Evolutionary conservation across 2,113 vertebrate genomes (phyloP), one percentile per base, ranked within the genome.

Genomic region (Oryzias celebensis): DNA sequence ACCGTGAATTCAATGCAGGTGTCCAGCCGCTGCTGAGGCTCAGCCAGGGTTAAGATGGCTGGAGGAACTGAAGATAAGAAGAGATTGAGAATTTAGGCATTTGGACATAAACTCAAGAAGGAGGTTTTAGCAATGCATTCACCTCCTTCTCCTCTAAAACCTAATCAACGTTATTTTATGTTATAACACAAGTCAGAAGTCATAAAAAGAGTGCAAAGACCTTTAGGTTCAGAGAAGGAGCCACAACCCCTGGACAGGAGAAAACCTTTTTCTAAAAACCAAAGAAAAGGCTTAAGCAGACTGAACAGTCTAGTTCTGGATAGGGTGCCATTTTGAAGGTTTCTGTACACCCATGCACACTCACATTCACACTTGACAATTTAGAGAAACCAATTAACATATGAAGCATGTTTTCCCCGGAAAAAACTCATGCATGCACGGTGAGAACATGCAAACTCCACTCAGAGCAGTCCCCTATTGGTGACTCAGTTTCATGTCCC

Each of bases 1-100:
- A 99, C 97, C 1, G 91, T 94, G 57, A 99, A 99, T 48, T 96
- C 94, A 1, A 99, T 96, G 88, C 97, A 99, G 58, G 97, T 95
- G 62, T 97, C 94, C 77, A 97, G 91, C 17, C 95, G 94, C 10
- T 91, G 90, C 66, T 96, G 95, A 0, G 97, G 96, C 75, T 98
- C 96, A 51, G 93, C 91, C 85, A 99, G 91, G 24, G 90, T 94
- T 65, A 96, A 64, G 83, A 99, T 96, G 7, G 93, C 92, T 0
- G 97, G 97, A n/a, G 96, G 94, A 90, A 96, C 97, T 99, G 89
- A 28, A 58, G 41, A 1, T 17, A 67, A 18, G 17, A 1, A 61
- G 51, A 53, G 0, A 42, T 52, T 59, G 18, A 48, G 26, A 45
- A n/a, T 52, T 47, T 17, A 52, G 1, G 1, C 18, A 46, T 28